Base-by-base conservation (phyloP, 64 coral and sea anemone species). In the Orbicella faveolata region DNA sequence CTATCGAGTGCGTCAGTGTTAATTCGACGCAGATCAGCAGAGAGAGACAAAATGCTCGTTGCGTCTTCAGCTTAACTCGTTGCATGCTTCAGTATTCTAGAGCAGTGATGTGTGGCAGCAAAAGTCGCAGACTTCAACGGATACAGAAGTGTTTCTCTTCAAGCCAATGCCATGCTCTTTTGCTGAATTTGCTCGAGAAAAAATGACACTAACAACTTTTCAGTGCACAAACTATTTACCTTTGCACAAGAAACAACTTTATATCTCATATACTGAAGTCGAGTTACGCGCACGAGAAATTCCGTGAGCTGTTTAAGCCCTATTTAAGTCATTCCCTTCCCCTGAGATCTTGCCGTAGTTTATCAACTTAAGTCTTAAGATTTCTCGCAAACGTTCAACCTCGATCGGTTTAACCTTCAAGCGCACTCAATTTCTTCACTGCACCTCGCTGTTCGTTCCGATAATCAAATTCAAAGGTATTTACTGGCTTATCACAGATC, bases 401-500 rank as follows among this genome's bases (percentile, higher is more conserved):
- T 70, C 10, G 21, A 70, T 70, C 67, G 16, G 37, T 18, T 16
- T 15, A 63, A 81, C 16, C n/a, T 78, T 52, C 20, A 7, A 3
- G 75, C 39, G 16, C 35, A 33, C 67, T 25, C 9, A 65, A 34
- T 63, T 34, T 62, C 54, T 63, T 2, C 30, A 25, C 67, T 18
- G 63, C 34, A 48, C 39, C 9, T 85, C 20, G 9, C 23, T 70
- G 36, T n/a, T 85, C 21, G 36, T 72, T 52, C 41, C 10, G 44
- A 73, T 85, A 85, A 85, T 85, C 82, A 20, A 85, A 85, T 85
- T 85, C 73, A 48, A 72, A 73, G 21, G 23, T 70, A 53, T 73
- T 72, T 53, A 34, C 34, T 23, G 12, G 36, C 23, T 36, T 20
- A 85, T 70, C 82, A 85, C 82, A 85, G 82, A 69, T 85, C 63